phyloP scores from a whole-genome alignment of 1,140 invertebrate species.

The Anastrepha obliqua region DNA sequence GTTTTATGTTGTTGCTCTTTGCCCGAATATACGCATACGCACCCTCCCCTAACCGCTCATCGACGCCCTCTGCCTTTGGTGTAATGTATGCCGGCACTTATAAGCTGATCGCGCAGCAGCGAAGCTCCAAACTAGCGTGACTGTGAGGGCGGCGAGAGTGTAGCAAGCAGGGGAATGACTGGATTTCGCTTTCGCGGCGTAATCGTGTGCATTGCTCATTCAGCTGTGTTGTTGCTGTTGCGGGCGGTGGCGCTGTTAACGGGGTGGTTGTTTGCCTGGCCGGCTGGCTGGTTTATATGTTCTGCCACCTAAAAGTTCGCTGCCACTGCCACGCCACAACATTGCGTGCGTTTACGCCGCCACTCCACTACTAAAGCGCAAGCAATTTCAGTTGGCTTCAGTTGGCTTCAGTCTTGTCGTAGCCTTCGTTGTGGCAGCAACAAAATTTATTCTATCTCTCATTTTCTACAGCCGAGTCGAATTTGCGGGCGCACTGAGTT shows the following conservation, averaged over 20 bases:
- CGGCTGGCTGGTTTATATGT: background rate
- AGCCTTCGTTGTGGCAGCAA: conserved; percentile 44
- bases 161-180: background rate
- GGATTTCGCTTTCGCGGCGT: background rate
- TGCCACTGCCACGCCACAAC: background rate
- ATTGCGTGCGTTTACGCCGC: conserved; percentile 20
- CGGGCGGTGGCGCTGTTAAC: background rate
- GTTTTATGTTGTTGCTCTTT: background rate
- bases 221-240: background rate
- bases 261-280: conserved; percentile 27
- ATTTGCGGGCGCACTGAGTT: background rate
- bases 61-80: background rate
- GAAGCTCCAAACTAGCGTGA: conserved; percentile 2
- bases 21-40: background rate
- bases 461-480: background rate
- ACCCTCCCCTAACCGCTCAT: background rate
- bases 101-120: background rate
- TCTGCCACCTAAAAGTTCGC: conserved; percentile 32
- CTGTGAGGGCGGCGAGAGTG: background rate
- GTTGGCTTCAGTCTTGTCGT: conserved; percentile 11
- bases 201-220: conserved; percentile 34
- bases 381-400: conserved; percentile 6
- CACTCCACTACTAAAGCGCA: background rate
- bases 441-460: background rate
- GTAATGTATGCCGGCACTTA: background rate